A percentile compares a stretch with the other conserved stretches of the same genome.
These are phyloP conservation scores for Gryon sp. DNA, from an alignment of 1,140 invertebrate genomes.

Conservation along the genomic window DNA sequence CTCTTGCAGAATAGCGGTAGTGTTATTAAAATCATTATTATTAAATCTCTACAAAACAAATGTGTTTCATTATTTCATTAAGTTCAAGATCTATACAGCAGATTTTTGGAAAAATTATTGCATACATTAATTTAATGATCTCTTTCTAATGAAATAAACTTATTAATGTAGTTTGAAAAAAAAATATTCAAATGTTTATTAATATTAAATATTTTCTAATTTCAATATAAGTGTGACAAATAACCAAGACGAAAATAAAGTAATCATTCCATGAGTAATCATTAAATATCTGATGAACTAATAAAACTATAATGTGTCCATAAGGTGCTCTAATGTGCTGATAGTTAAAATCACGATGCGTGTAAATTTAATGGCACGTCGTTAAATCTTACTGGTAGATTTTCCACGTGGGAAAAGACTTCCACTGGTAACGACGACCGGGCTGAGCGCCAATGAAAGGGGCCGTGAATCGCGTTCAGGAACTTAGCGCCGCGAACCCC, in stretches of 20 bases:
- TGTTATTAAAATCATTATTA: no score
- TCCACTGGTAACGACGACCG: conserved; percentile 10
- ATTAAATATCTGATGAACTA: conserved; percentile 10
- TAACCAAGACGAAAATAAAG: not conserved
- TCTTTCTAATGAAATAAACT: no score
- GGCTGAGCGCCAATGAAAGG: conserved; percentile 40
- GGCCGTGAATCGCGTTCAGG: conserved; percentile 38
- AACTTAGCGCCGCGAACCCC: conserved; percentile 51
- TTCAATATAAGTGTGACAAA: no score
- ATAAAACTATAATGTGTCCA: conserved; percentile 14
- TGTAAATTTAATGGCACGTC: conserved; percentile 51
- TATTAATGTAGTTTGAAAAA: no score
- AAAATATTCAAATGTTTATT: not conserved
- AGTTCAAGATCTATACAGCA: no score
- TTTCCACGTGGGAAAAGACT: conserved; percentile 59
- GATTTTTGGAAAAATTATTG: no score
- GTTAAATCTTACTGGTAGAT: conserved; percentile 42
- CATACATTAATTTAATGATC: no score
- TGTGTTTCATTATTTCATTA: no score
- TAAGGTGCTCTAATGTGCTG: conserved; percentile 16
- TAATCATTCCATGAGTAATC: not conserved
- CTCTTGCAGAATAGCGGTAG: no score
- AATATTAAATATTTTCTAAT: no score
- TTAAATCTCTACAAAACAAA: no score
- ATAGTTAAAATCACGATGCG: conserved; percentile 27